Conservation (phyloP, 2,888 invertebrate genomes). For the Rosalia funebris region DNA sequence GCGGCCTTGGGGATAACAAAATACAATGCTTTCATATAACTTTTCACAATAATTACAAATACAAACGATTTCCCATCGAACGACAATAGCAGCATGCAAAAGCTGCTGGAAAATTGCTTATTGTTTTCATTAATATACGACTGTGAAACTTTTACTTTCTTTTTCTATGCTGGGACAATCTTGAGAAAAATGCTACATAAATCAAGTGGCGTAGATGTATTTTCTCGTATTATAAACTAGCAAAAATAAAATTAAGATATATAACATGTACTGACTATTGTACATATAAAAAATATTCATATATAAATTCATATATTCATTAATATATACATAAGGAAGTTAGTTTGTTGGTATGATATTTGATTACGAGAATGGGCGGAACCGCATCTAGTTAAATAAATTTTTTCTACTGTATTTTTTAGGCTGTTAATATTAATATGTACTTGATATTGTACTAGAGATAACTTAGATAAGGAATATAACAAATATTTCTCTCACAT, state of each 20-base stretch:
- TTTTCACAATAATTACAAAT: background rate
- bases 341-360: no score
- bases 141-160: background rate
- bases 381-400: no score
- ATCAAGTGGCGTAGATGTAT: no score
- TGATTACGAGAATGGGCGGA: no score
- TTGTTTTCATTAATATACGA: conserved; percentile 1
- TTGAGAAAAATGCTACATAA: no score
- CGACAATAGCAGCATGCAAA: background rate
- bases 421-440: no score
- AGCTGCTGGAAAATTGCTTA: background rate
- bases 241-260: conserved; percentile 19
- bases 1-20: conserved; percentile 7
- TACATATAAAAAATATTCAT: conserved; percentile 27
- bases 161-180: background rate
- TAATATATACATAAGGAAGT: conserved; percentile 9
- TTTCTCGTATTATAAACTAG: conserved; percentile 10
- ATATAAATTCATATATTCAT: conserved; percentile 19
- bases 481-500: no score
- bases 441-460: no score
- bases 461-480: no score
- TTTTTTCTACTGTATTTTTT: no score
- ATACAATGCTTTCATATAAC: background rate
- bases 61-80: background rate
- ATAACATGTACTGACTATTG: conserved; percentile 27